These are phyloP conservation scores for Nesogale talazaci DNA, from an alignment of 2,113 vertebrate species.

Conservation along the genomic window DNA sequence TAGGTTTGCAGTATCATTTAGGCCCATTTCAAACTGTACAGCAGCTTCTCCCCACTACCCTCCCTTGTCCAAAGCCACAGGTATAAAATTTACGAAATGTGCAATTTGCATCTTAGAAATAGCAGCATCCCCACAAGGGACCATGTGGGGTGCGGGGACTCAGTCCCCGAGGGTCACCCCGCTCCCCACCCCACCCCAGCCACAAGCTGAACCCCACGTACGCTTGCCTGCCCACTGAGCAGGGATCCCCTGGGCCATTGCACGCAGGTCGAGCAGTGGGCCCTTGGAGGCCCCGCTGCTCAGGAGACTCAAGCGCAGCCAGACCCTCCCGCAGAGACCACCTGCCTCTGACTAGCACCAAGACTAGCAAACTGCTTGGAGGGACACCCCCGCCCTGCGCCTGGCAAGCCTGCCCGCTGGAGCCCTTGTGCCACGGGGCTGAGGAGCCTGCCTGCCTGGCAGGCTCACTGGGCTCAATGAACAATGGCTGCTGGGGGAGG, in stretches of 20 bases:
- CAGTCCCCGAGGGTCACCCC: slow-evolving; percentile 24
- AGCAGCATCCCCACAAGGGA: slow-evolving; percentile 88
- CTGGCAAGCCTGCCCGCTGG: neutral
- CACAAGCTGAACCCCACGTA: slow-evolving; percentile 78
- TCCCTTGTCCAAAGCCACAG: slow-evolving; percentile 84
- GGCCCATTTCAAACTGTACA: slow-evolving; percentile 86
- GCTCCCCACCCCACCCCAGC: slow-evolving; percentile 62
- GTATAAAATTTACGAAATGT: slow-evolving; percentile 90
- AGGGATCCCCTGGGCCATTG: neutral
- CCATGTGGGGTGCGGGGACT: slow-evolving; percentile 80
- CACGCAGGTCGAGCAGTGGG: neutral
- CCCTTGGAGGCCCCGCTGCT: too few relatives aligned
- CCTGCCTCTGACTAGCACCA: slow-evolving; percentile 48
- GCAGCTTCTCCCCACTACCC: slow-evolving; percentile 85
- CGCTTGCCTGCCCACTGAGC: neutral
- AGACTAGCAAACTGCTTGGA: slow-evolving; percentile 41
- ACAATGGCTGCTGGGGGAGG: neutral
- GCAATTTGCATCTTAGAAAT: slow-evolving; percentile 90
- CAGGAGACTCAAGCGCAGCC: too few relatives aligned
- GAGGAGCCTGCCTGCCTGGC: slow-evolving; percentile 17
- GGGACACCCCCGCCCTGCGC: slow-evolving; percentile 44
- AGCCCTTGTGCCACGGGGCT: neutral
- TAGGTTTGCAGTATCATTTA: slow-evolving; percentile 85
- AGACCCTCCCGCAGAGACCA: slow-evolving; percentile 71
- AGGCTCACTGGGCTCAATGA: neutral